A percentile compares a stretch with the other conserved stretches of the same genome.
phyloP scores from a whole-genome alignment of 2,797 vertebrate species.

The Podarcis siculus region DNA sequence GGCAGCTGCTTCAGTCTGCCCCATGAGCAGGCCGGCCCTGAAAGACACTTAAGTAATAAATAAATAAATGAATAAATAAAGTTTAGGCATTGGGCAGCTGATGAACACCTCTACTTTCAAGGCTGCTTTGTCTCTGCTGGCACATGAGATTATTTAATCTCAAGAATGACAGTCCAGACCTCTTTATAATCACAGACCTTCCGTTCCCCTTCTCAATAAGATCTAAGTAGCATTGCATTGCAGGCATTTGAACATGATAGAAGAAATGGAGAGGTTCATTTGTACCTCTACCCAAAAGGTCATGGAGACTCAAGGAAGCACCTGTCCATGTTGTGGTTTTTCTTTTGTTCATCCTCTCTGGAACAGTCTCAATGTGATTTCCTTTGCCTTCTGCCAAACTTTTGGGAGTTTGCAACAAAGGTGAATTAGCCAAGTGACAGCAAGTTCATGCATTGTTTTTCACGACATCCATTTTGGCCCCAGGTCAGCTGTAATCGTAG shows the following conservation, averaged over 20 bases:
- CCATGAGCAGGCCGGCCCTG: no score
- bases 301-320: conserved; percentile 52
- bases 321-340: conserved; percentile 49
- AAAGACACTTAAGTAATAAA: no score
- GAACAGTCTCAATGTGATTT: conserved; percentile 46
- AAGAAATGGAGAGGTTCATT: conserved; percentile 20
- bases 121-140: neutral
- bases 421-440: conserved; percentile 38
- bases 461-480: conserved; percentile 56
- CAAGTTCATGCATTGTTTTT: conserved; percentile 37
- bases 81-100: neutral
- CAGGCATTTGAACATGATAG: neutral
- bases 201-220: neutral
- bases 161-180: neutral
- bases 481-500: neutral
- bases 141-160: neutral
- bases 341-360: conserved; percentile 29
- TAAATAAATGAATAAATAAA: no score
- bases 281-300: conserved; percentile 3
- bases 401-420: conserved; percentile 19
- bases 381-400: conserved; percentile 36
- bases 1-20: no score
- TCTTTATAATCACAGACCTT: neutral
- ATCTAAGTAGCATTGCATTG: neutral
- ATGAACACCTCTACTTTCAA: neutral